Conservation (phyloP, 2,797 vertebrate genomes). For the Microcaecilia unicolor region DNA sequence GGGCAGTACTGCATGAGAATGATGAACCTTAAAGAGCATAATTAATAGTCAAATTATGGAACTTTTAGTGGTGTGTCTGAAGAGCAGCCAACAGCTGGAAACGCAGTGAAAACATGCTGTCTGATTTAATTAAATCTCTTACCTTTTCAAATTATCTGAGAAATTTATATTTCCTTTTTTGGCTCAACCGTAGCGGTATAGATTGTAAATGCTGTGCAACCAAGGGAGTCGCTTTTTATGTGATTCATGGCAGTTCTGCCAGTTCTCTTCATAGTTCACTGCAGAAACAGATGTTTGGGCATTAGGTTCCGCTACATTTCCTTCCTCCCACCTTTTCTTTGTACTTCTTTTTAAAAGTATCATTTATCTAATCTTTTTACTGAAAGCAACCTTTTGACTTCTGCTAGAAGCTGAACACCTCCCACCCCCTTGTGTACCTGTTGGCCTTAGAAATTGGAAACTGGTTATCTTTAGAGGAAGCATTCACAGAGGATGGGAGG, state of each 20-base stretch:
- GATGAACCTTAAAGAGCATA: not conserved
- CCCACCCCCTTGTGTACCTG: too few species aligned
- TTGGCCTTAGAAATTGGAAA: too few species aligned
- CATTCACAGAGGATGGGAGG: too few species aligned
- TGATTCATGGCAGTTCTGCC: not conserved
- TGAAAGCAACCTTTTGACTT: too few species aligned
- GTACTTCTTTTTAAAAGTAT: not conserved
- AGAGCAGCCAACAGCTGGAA: not conserved
- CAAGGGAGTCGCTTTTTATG: not conserved
- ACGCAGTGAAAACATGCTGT: not conserved
- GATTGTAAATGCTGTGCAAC: not conserved
- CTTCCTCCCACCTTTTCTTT: not conserved
- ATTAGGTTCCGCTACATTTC: not conserved
- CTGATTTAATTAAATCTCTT: not conserved
- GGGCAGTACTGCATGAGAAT: not conserved
- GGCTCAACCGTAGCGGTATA: not conserved
- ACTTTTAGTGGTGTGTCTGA: not conserved
- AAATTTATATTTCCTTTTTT: not conserved
- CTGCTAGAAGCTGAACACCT: too few species aligned
- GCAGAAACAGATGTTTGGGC: not conserved
- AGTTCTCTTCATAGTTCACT: not conserved
- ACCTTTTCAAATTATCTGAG: not conserved
- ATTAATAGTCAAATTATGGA: conserved; percentile 1
- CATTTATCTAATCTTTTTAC: not conserved
- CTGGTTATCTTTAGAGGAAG: too few species aligned